These are phyloP conservation scores for Eupithecia pulchellata DNA, from an alignment of 2,888 invertebrate genomes.

Conservation along the genomic window DNA sequence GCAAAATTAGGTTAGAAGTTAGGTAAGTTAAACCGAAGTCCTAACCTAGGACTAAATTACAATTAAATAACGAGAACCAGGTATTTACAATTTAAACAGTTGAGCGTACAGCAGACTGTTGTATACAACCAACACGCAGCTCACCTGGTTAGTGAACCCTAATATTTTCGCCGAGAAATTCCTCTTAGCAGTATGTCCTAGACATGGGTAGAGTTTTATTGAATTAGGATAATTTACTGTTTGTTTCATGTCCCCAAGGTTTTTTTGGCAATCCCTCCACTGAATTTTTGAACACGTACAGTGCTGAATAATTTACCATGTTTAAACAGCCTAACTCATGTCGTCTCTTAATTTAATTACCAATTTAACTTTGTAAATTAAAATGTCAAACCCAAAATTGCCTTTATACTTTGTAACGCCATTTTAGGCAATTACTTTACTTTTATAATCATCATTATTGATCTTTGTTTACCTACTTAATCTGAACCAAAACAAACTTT, in stretches of 20 bases:
- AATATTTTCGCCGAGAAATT: background rate
- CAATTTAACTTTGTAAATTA: conserved; percentile 25
- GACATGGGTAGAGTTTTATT: conserved; percentile 56
- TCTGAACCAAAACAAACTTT: background rate
- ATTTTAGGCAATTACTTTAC: background rate
- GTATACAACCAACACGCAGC: no score
- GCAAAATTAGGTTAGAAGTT: no score
- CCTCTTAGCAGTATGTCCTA: conserved; percentile 24
- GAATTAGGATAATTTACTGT: conserved; percentile 74
- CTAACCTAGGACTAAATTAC: no score
- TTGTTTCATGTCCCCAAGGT: conserved; percentile 63
- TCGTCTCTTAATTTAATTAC: conserved; percentile 41
- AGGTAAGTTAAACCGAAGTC: no score
- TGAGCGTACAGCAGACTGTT: no score
- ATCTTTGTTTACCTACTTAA: background rate
- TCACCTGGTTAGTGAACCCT: no score
- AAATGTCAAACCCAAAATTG: conserved; percentile 25
- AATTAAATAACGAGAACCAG: no score
- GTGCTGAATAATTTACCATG: conserved; percentile 38
- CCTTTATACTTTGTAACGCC: conserved; percentile 11
- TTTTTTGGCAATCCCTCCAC: conserved; percentile 49
- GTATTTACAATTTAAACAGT: no score
- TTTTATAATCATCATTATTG: background rate
- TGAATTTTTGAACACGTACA: conserved; percentile 38
- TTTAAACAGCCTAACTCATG: conserved; percentile 24